Percentiles rank a stretch among this genome's conserved stretches.
These are phyloP conservation scores for Drosophila planitibia DNA, from an alignment of 2,888 invertebrate species.

Conservation along the genomic window DNA sequence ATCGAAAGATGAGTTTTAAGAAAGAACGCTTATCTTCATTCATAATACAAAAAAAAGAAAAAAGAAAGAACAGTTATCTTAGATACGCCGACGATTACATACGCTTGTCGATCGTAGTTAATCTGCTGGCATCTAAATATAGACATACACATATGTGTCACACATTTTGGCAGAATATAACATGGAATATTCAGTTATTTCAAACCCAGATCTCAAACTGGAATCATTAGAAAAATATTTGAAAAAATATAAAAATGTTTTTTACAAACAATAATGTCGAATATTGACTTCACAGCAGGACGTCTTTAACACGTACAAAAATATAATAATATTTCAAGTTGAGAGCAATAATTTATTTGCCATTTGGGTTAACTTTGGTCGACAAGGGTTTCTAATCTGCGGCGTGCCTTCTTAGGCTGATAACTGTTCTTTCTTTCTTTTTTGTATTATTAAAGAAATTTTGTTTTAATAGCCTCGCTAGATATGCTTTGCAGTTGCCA, in stretches of 20 bases:
- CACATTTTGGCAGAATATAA: background rate
- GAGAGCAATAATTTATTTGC: background rate
- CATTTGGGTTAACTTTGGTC: background rate
- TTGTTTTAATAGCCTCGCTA: too few relatives aligned
- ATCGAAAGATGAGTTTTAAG: too few relatives aligned
- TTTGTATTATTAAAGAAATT: background rate
- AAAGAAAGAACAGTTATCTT: too few relatives aligned
- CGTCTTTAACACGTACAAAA: background rate
- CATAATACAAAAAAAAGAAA: too few relatives aligned
- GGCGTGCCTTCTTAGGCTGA: too few relatives aligned
- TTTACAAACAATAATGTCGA: background rate
- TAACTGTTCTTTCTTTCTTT: background rate
- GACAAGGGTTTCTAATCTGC: too few relatives aligned
- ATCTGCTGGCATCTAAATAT: background rate
- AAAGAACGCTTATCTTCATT: too few relatives aligned
- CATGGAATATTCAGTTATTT: background rate
- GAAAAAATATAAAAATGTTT: background rate
- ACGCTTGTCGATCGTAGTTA: background rate
- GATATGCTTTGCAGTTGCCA: background rate
- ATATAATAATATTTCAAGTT: background rate
- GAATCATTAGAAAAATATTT: background rate
- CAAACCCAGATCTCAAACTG: background rate
- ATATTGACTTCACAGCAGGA: background rate
- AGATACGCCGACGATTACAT: too few relatives aligned
- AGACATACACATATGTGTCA: background rate